Conservation (phyloP, 2,113 vertebrate species). For the Hydrolagus affinis region DNA sequence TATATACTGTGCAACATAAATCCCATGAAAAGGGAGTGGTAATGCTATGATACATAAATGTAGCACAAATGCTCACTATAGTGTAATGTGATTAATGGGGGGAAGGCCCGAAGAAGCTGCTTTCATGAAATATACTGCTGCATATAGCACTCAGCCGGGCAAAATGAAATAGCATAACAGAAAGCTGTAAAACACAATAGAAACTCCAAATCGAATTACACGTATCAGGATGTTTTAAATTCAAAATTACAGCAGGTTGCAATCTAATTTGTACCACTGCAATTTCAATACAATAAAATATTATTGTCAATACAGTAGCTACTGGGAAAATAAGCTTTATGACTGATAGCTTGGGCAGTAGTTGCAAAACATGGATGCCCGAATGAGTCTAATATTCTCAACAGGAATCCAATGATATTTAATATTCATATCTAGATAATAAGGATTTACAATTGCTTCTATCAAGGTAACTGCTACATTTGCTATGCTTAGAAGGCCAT, state of each 20-base stretch:
- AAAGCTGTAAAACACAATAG: neutral
- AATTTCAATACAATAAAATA: neutral
- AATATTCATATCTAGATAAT: neutral
- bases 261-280: neutral
- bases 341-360: neutral
- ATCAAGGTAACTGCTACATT: neutral
- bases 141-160: no score
- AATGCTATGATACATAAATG: neutral
- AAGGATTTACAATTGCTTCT: neutral
- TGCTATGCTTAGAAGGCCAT: no score
- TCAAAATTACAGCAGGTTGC: neutral
- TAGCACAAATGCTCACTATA: neutral
- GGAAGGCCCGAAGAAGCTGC: neutral
- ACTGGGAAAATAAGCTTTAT: neutral
- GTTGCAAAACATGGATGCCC: neutral
- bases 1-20: neutral
- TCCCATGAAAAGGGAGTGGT: neutral
- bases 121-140: neutral
- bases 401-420: neutral
- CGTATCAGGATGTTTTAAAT: neutral
- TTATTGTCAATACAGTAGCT: neutral
- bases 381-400: neutral
- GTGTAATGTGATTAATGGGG: neutral
- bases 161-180: neutral
- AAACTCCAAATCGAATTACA: neutral